These are phyloP conservation scores for Apis laboriosa DNA, from an alignment of 1,140 invertebrate species.

Conservation along the genomic window DNA sequence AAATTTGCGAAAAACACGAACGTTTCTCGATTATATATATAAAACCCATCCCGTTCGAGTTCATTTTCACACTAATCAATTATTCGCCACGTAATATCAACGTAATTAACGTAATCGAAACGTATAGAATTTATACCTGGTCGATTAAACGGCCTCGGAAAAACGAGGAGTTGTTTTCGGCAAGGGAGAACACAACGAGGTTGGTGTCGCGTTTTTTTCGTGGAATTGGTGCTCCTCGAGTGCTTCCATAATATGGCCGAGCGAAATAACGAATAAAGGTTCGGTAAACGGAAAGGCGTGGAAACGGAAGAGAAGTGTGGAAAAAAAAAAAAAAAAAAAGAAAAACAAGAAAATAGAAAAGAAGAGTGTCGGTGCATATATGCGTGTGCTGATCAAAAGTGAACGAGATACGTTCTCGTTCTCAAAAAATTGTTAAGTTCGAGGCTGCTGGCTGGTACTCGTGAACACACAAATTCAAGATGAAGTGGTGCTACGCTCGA, in stretches of 20 bases:
- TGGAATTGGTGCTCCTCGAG: slow-evolving; percentile 20
- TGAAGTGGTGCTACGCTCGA: slow-evolving; percentile 56
- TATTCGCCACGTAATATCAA: slow-evolving; percentile 17
- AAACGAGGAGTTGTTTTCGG: background rate
- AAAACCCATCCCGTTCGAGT: background rate
- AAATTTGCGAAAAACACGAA: background rate
- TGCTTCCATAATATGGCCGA: slow-evolving; percentile 11
- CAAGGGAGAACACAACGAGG: background rate
- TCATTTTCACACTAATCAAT: background rate
- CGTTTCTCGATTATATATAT: background rate
- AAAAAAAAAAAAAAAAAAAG: too few relatives aligned
- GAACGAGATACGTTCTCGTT: slow-evolving; percentile 48
- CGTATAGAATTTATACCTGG: background rate
- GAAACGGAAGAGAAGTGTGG: too few relatives aligned
- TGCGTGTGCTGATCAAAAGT: slow-evolving; percentile 63
- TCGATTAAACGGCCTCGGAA: slow-evolving; percentile 1
- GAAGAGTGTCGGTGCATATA: slow-evolving; percentile 64
- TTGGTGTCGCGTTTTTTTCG: background rate
- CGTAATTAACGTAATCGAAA: background rate
- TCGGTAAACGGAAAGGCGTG: background rate
- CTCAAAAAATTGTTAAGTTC: slow-evolving; percentile 45
- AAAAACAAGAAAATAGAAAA: slow-evolving; percentile 1
- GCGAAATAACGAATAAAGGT: background rate
- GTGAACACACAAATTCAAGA: slow-evolving; percentile 42
- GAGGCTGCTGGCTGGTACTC: slow-evolving; percentile 49